These are phyloP conservation scores for Heloderma charlesbogerti DNA, from an alignment of 2,113 vertebrate genomes.

Conservation along the genomic window DNA sequence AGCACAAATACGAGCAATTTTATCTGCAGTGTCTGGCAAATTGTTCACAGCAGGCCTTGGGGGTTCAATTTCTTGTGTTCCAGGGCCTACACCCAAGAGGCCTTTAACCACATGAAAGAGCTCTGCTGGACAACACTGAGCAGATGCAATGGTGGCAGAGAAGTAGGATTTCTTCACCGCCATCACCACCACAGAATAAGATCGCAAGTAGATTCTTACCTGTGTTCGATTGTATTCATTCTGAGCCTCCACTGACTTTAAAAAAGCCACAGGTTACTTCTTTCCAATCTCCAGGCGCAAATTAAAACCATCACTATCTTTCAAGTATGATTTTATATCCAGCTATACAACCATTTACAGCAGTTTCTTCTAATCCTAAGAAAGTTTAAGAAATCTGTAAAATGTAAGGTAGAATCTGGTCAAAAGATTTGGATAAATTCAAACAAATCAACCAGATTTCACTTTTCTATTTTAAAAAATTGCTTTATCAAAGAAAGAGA, in stretches of 20 bases:
- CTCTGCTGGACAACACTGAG: no score
- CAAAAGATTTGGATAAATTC: neutral
- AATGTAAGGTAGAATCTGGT: neutral
- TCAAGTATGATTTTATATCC: neutral
- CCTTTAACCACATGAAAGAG: no score
- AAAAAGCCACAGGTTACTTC: neutral
- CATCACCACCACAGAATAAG: no score
- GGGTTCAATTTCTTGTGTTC: no score
- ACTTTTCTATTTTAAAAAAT: neutral
- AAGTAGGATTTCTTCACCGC: no score
- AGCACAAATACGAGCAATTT: no score
- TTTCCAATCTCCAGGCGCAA: neutral
- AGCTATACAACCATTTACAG: neutral
- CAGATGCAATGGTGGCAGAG: no score
- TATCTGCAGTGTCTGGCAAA: no score
- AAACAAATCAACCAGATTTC: neutral
- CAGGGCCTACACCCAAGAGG: no score
- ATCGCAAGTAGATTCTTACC: no score
- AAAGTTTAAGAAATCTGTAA: neutral
- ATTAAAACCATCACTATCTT: neutral
- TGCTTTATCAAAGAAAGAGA: neutral
- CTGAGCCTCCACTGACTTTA: neutral
- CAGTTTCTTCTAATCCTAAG: neutral
- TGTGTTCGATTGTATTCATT: no score
- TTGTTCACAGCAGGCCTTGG: no score